A percentile compares a stretch with the other conserved stretches of the same genome.
phyloP scores from a whole-genome alignment of 1,140 invertebrate species.

The Ceratina japonica region DNA sequence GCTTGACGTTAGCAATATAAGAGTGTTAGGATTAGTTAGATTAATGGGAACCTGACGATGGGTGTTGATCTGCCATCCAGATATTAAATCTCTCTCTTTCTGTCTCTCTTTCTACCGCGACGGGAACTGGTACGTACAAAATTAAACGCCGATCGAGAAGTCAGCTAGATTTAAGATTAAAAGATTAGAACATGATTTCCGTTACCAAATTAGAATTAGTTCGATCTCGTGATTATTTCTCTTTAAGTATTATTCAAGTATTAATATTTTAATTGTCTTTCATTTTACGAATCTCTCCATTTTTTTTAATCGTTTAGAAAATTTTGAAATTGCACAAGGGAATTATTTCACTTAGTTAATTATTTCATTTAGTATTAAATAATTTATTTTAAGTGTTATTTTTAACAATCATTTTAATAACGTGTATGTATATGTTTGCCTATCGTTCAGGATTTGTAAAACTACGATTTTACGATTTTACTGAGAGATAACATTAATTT shows the following conservation, averaged over 20 bases:
- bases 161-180: no score
- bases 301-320: no score
- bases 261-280: no score
- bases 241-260: no score
- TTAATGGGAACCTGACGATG: neutral
- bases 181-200: no score
- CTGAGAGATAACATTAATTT: conserved; percentile 8
- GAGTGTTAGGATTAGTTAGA: neutral
- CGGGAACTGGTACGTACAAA: neutral
- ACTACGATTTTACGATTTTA: conserved; percentile 11
- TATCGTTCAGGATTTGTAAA: neutral
- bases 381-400: neutral
- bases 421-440: neutral
- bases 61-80: neutral
- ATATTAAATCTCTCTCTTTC: neutral
- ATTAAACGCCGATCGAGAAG: neutral
- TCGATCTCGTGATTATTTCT: no score
- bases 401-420: conserved; percentile 7
- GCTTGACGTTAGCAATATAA: neutral
- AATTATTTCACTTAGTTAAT: no score
- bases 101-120: neutral
- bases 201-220: no score
- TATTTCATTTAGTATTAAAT: no score
- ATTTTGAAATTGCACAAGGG: no score
- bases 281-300: no score